Conservation (phyloP, 1,140 invertebrate species). For the Ephestia elutella region DNA sequence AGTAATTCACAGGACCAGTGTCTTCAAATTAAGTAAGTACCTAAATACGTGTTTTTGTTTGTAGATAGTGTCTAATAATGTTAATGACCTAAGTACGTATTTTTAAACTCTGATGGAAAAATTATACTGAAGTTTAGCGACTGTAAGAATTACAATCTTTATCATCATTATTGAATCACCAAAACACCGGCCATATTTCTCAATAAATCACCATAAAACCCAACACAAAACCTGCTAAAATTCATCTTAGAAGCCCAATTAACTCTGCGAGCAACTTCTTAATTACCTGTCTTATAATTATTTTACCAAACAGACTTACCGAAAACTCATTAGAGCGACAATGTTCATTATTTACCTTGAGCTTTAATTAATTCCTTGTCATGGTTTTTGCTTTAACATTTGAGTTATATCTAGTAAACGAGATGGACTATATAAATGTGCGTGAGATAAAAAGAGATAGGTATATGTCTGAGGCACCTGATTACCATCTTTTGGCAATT, state of each 20-base stretch:
- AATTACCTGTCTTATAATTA: constrained; percentile 65
- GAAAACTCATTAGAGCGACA: constrained; percentile 72
- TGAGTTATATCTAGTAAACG: constrained; percentile 56
- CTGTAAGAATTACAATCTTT: no score
- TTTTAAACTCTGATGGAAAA: no score
- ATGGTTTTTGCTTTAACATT: constrained; percentile 72
- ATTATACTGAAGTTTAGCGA: no score
- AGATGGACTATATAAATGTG: constrained; percentile 27
- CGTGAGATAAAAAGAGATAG: constrained; percentile 32
- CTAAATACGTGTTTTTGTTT: no score
- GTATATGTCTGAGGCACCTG: constrained; percentile 54
- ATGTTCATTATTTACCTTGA: constrained; percentile 73
- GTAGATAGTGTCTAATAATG: no score
- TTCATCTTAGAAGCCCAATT: constrained; percentile 21
- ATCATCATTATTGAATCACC: background rate
- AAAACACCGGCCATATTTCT: background rate
- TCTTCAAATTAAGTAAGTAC: no score
- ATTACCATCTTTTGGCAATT: constrained; percentile 76
- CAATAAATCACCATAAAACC: constrained; percentile 2
- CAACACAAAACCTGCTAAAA: background rate
- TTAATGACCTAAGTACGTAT: no score
- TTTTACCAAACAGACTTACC: constrained; percentile 53
- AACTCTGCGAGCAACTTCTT: constrained; percentile 47
- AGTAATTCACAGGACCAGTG: no score
- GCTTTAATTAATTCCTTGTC: constrained; percentile 75